phyloP scores from a whole-genome alignment of 1,140 invertebrate genomes.

The Bradynema listronoti region DNA sequence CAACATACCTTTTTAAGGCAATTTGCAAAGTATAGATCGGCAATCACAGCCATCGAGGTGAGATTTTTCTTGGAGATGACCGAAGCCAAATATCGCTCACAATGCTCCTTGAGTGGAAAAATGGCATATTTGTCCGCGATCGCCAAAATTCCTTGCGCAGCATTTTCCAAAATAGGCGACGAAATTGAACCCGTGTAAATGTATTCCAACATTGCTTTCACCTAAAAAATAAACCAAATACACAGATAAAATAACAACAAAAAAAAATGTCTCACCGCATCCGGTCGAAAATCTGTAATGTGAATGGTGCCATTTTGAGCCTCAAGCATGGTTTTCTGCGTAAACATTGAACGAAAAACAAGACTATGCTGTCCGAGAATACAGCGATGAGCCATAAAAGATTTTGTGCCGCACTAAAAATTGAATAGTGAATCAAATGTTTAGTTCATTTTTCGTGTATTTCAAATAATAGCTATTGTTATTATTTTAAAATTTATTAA shows the following conservation, averaged over 20 bases:
- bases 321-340: conserved; percentile 43
- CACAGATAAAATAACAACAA: conserved; percentile 1
- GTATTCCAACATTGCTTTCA: conserved; percentile 25
- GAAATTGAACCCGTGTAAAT: conserved; percentile 18
- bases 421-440: conserved; percentile 7
- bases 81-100: conserved; percentile 41
- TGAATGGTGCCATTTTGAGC: conserved; percentile 34
- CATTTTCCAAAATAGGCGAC: conserved; percentile 18
- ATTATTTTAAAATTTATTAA: background rate
- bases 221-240: conserved; percentile 24
- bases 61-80: conserved; percentile 37
- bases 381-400: conserved; percentile 46
- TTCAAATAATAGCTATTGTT: conserved; percentile 16
- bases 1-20: conserved; percentile 27
- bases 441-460: conserved; percentile 12
- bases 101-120: conserved; percentile 47
- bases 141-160: conserved; percentile 37
- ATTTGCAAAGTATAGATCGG: conserved; percentile 45
- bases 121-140: conserved; percentile 55
- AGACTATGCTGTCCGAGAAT: conserved; percentile 51
- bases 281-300: conserved; percentile 16
- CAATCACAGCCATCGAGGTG: conserved; percentile 37
- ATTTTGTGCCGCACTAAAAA: background rate
- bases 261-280: background rate
- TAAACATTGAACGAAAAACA: conserved; percentile 53